Conservation (phyloP, 2,797 vertebrate species). For the Crocodylus rhombifer region DNA sequence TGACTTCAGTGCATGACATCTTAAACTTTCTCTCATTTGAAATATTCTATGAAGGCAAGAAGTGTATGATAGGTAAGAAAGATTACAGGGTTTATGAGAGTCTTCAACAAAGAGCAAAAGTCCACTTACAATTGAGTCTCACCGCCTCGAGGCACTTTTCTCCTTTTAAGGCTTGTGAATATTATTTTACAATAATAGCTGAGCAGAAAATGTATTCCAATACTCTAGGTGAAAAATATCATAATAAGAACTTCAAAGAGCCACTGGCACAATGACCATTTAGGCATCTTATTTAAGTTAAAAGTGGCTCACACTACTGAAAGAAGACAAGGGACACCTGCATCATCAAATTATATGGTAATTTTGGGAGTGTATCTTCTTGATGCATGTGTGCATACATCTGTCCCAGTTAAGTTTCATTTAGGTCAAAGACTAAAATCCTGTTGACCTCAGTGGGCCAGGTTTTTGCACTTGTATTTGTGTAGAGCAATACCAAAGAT, state of each 20-base stretch:
- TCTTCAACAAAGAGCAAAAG: not conserved
- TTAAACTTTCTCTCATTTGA: slow-evolving; percentile 19
- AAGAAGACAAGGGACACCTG: not conserved
- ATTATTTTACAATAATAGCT: slow-evolving; percentile 68
- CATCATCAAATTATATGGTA: not conserved
- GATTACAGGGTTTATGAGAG: slow-evolving; percentile 2
- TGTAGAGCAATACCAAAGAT: too few relatives aligned
- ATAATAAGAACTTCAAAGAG: slow-evolving; percentile 7
- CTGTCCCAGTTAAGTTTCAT: not conserved
- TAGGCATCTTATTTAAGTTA: slow-evolving; percentile 37
- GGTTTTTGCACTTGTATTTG: too few relatives aligned
- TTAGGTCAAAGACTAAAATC: too few relatives aligned
- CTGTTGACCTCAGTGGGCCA: too few relatives aligned
- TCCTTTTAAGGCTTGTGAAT: slow-evolving; percentile 11
- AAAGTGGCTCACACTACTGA: not conserved
- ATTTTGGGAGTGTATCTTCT: not conserved
- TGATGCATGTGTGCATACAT: not conserved
- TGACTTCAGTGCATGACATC: not conserved
- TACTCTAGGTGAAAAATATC: not conserved
- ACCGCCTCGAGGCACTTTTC: not conserved
- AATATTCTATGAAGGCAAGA: slow-evolving; percentile 5
- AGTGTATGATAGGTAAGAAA: not conserved
- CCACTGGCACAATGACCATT: not conserved
- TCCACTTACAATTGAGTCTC: slow-evolving; percentile 12
- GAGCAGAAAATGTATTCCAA: slow-evolving; percentile 11